Conservation (phyloP, 2,888 invertebrate species). For the Eupithecia insigniata region DNA sequence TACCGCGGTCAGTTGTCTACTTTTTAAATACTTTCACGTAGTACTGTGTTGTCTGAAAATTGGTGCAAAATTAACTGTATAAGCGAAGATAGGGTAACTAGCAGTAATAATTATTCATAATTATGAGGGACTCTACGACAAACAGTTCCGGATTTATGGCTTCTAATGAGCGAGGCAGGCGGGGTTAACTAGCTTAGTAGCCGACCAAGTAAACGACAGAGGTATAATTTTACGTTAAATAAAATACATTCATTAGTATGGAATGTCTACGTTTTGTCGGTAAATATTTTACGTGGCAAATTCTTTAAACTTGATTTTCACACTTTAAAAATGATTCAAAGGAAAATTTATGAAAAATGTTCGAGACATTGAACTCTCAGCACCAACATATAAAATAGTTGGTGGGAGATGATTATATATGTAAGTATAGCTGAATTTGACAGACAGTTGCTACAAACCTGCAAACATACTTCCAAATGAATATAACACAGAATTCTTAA, state of each 20-base stretch:
- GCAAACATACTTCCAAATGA: background rate
- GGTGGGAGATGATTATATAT: no score
- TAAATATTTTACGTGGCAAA: background rate
- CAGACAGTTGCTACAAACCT: background rate
- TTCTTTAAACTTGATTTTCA: background rate
- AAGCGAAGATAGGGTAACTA: background rate
- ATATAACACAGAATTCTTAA: background rate
- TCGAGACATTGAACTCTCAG: background rate
- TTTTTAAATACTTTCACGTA: no score
- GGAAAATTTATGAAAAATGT: background rate
- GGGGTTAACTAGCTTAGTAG: constrained; percentile 41
- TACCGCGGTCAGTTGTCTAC: background rate
- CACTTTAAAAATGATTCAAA: background rate
- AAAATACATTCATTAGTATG: constrained; percentile 23
- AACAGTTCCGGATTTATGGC: constrained; percentile 73
- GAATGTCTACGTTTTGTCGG: background rate
- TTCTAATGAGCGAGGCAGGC: constrained; percentile 59
- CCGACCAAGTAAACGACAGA: constrained; percentile 43
- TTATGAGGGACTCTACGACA: constrained; percentile 69
- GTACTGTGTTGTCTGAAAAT: background rate
- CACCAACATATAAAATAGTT: background rate
- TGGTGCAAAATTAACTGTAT: background rate
- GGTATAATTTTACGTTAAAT: constrained; percentile 27
- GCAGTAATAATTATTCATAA: constrained; percentile 68
- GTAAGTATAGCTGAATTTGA: background rate